Base-by-base conservation (phyloP, 1,140 invertebrate genomes). In the Orchestia grillus region DNA sequence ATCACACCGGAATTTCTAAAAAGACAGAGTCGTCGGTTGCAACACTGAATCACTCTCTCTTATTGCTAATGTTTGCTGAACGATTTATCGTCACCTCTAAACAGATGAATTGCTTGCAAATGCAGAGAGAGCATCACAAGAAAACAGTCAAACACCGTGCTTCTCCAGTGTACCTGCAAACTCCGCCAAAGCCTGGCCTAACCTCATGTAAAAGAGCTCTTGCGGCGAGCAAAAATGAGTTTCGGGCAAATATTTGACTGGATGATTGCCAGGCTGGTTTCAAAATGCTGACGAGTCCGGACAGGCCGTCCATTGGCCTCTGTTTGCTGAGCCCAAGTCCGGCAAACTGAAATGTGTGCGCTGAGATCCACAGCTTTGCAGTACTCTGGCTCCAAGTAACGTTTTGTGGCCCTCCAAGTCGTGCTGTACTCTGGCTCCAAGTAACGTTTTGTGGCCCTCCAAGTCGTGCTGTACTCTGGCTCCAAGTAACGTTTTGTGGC, bases 251-350 rank as follows among this genome's bases (percentile, higher is more conserved):
- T 94, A 94, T 94, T 94, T 94, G 92, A 94, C 92, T 45, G 43
- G 92, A 94, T 94, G 92, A 94, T 94, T 94, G 92, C 92, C 92
- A 44, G 92, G 92, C 43, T 94, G 92, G 92, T 94, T 94, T 94
- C 92, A 94, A 94, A 94, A 94, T 94, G 92, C 92, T 44, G 92
- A 94, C 92, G 92, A 94, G 43, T 94, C 44, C 43, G 44, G 92
- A 94, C 92, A 94, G 92, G 92, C 92, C 3, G 43, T 94, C 92
- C 92, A 94, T 94, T 94, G 92, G 92, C 23, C 44, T 45, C 11
- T 94, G 40, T 94, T 94, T 94, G 92, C 92, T 45, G 92, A 94
- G 44, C 43, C 36, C 41, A 94, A 94, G 43, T 94, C 92, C 44
- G 43, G 92, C 92, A 94, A 94, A 94, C 92, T 44, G 43, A 94